Evolutionary conservation across 2,113 vertebrate genomes (phyloP), one percentile per base, ranked within the genome.

Genomic region (Calidris pugnax): DNA sequence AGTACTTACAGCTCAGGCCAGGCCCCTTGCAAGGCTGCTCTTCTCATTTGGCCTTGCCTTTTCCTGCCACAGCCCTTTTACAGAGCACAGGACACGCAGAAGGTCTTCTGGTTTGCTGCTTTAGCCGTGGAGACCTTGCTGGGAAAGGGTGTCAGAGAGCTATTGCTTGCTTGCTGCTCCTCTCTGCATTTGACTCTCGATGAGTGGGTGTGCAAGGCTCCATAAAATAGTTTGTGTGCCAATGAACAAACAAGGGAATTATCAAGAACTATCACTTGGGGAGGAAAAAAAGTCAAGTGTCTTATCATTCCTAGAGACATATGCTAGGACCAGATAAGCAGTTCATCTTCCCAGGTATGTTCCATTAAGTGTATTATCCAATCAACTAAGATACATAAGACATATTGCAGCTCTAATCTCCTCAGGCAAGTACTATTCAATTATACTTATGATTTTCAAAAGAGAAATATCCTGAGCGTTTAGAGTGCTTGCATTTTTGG

Each of bases 291-390:
- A 86, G 43, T 69, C 32, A 81, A 86, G 63, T 85, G 45, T 66
- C 68, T 96, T 95, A 77, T 80, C 89, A 91, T 94, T 89, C 74
- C 37, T 48, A 48, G 85, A 96, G 69, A 76, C 62, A 59, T 75
- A 72, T 95, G 92, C 71, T 85, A 16, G 4, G 3, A 57, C 87
- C 28, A 95, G 73, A 96, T 92, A 96, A 94, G 81, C 69, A 84
- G 32, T 93, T 95, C 64, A 67, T 95, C 87, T 97, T 97, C 82
- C 64, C 66, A 93, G 93, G 75, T 47, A 88, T 89, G 57, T 97
- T 50, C 77, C 82, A 95, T 94, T 96, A 96, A 97, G 69, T 93
- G 28, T 88, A 89, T 94, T 97, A 90, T 87, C 55, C 55, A 94
- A 60, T 96, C 90, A 95, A 4, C 73, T 92, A 82, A 94, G 32